A percentile compares a stretch with the other conserved stretches of the same genome.
Evolutionary conservation across 2,113 vertebrate genomes (phyloP).

Genomic region (Passer montanus): DNA sequence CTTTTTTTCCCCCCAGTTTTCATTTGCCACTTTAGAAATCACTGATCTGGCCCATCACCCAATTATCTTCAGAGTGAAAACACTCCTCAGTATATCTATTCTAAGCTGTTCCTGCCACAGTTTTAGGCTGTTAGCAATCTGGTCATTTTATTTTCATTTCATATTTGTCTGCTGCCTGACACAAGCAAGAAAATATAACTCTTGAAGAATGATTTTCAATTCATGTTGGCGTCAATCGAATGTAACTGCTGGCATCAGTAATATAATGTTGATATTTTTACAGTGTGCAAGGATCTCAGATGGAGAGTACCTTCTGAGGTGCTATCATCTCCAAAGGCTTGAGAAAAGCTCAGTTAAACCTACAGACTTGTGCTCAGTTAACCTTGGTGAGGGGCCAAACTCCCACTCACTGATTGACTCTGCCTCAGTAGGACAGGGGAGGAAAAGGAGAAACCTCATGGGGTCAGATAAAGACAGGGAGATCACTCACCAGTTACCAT

Average conservation of each 20-base stretch:
- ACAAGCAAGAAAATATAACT: neutral
- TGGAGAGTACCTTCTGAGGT: neutral
- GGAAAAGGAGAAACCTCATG: neutral
- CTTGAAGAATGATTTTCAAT: neutral
- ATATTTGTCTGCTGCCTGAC: neutral
- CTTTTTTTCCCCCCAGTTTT: neutral
- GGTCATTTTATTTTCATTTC: neutral
- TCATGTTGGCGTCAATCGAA: accelerated
- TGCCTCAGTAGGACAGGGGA: accelerated
- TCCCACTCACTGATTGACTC: neutral
- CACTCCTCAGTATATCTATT: neutral
- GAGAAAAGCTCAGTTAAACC: neutral
- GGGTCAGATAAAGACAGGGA: neutral
- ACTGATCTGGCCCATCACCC: neutral
- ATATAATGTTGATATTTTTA: neutral
- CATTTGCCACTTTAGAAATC: neutral
- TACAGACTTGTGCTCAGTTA: neutral
- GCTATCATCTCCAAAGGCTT: neutral
- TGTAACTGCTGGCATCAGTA: neutral
- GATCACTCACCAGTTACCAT: neutral
- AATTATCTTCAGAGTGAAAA: neutral
- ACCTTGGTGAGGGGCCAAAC: neutral
- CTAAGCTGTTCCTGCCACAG: neutral
- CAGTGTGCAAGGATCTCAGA: neutral
- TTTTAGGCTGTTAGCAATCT: neutral